Evolutionary conservation across 2,888 invertebrate species (phyloP), one percentile per base, ranked within the genome.

Genomic region (Harmothoe impar): DNA sequence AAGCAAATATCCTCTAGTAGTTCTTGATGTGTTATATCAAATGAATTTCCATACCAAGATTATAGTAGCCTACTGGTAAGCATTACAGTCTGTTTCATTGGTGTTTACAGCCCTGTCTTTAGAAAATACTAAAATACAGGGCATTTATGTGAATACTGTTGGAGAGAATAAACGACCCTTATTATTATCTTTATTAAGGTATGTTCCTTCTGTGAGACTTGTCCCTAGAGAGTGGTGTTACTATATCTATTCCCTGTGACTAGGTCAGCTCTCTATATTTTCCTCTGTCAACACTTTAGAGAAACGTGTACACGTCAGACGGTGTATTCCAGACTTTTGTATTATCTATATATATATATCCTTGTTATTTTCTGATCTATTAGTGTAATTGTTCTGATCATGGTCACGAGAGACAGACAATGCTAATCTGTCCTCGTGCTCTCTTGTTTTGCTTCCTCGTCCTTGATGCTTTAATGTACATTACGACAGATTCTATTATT

Each of bases 281-380:
- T 84, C 51, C n/a, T 43, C 84, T 35, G 84, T 84, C 84, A 84
- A 84, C 84, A 84, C 84, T 78, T 78, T 84, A 84, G 43, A 84
- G 78, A 84, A 84, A 84, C 43, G 43, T 84, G 33, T 33, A 20
- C 84, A 35, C n/a, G 43, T 62, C 62, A 62, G 62, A 29, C 72
- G 72, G 25, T 29, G 72, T 72, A 72, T 72, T 72, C 72, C 72
- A 72, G 5, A 72, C 72, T 72, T 72, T 72, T 72, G 72, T 72
- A 72, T 72, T 72, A 72, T 72, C 72, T 72, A 72, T 72, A 62
- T 72, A 72, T 72, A 62, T 43, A n/a, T 72, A 72, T n/a, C 72
- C 29, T 72, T 72, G 72, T 72, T 72, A 72, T 72, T 72, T 72
- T 72, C 72, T n/a, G 25, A 72, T 72, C 72, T 25, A 72, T 72